Base-by-base conservation (phyloP, 1,140 invertebrate genomes). In the Scaptomyza montana region DNA sequence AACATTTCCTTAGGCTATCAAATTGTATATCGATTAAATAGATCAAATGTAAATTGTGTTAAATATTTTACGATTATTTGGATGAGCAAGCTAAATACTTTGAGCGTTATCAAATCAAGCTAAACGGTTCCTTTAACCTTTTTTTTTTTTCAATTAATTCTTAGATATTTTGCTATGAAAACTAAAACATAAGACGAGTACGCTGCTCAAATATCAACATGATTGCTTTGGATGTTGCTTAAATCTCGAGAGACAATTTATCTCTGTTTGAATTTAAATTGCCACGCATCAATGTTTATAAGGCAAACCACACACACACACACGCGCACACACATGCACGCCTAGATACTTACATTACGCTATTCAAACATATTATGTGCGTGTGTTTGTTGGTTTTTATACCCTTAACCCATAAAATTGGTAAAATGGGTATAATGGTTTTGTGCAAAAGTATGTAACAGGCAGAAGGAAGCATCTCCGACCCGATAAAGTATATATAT, bases 211-310 rank as follows among this genome's bases (percentile, higher is more conserved):
- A 85, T 85, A 85, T 87, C 57, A 86, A 66, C 78, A 72, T 81
- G 82, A 85, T 81, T 86, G 77, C 81, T 82, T 87, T 81, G 76
- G 82, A 86, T 82, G 87, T 87, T 64, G 67, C 61, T 82, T 66
- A 65, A 9, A 28, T 36, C 36, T 43, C 56, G 50, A 47, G 43
- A 72, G 66, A 73, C 54, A 65, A 77, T 85, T 77, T 80, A 80
- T 77, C 54, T 62, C 43, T 65, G 60, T 74, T 46, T 70, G 79
- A 80, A 84, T 77, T 80, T 64, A 84, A 80, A 64, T 72, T 82
- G 76, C 59, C 80, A 82, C 76, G 80, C 80, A 79, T 82, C 66
- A 50, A 46, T 55, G 79, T 81, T 75, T 51, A 73, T 49, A 82
- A 55, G 71, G 70, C 43, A 63, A 60, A 47, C 64, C 65, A 68